These are phyloP conservation scores for Columba guinea DNA, from an alignment of 2,797 vertebrate species.

Conservation along the genomic window DNA sequence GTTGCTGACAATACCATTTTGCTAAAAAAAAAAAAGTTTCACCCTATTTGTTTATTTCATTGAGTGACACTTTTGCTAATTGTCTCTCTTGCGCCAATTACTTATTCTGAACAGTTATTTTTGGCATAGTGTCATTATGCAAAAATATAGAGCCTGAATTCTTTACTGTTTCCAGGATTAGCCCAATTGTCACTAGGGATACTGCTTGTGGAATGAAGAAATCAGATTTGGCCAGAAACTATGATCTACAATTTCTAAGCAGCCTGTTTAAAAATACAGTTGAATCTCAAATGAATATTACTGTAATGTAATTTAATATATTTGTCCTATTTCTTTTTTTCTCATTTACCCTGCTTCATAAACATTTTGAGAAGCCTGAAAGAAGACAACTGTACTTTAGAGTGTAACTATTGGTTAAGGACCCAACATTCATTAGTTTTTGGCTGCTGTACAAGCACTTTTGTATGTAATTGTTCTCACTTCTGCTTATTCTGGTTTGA, in stretches of 20 bases:
- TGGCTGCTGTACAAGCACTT: neutral
- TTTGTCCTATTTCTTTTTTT: neutral
- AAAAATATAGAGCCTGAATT: neutral
- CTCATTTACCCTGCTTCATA: neutral
- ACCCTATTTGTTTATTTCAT: neutral
- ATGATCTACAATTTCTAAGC: neutral
- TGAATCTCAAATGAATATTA: neutral
- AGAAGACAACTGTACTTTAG: neutral
- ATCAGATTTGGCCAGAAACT: neutral
- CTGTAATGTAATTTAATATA: neutral
- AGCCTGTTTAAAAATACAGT: neutral
- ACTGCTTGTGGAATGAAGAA: neutral
- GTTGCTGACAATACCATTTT: neutral
- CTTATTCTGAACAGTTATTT: neutral
- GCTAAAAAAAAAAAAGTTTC: neutral
- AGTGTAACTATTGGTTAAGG: neutral
- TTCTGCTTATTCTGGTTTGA: constrained; percentile 16
- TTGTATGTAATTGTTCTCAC: neutral
- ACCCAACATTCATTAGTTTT: neutral
- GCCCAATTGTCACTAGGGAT: neutral
- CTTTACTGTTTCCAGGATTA: neutral
- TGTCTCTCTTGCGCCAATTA: neutral
- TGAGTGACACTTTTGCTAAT: neutral
- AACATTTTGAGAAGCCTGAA: neutral
- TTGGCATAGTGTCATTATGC: neutral